A percentile compares a stretch with the other conserved stretches of the same genome.
Evolutionary conservation across 1,140 invertebrate genomes (phyloP).

Genomic region (Cardiocondyla obscurior): DNA sequence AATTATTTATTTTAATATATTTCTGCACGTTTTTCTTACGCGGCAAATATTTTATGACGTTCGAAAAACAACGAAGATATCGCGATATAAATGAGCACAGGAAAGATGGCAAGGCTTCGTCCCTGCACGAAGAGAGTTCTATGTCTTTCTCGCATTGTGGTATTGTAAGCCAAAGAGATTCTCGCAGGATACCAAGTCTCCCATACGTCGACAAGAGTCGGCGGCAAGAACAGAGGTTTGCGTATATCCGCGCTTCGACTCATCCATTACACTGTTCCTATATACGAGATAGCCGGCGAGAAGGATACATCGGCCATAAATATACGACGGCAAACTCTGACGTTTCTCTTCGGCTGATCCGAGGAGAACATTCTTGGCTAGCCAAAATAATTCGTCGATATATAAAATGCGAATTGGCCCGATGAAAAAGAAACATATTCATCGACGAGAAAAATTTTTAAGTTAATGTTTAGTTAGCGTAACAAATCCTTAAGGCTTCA

Average conservation of each 20-base stretch:
- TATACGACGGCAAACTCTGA: slow-evolving; percentile 78
- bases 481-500: neutral
- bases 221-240: slow-evolving; percentile 82
- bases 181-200: slow-evolving; percentile 47
- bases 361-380: slow-evolving; percentile 74
- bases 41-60: neutral
- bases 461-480: slow-evolving; percentile 1
- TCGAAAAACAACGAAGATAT: neutral
- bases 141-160: slow-evolving; percentile 3
- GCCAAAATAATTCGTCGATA: slow-evolving; percentile 53
- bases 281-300: slow-evolving; percentile 70
- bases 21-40: neutral
- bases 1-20: neutral
- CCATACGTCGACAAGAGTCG: slow-evolving; percentile 51
- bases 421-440: slow-evolving; percentile 10
- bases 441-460: neutral
- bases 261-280: slow-evolving; percentile 81
- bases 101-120: neutral
- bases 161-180: slow-evolving; percentile 30
- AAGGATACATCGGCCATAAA: slow-evolving; percentile 82
- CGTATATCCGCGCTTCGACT: slow-evolving; percentile 77
- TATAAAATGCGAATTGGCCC: slow-evolving; percentile 57
- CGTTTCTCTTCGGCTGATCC: slow-evolving; percentile 74
- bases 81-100: neutral
- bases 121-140: neutral